Evolutionary conservation across 1,140 invertebrate genomes (phyloP).

Genomic region (Anagrus nilaparvatae): DNA sequence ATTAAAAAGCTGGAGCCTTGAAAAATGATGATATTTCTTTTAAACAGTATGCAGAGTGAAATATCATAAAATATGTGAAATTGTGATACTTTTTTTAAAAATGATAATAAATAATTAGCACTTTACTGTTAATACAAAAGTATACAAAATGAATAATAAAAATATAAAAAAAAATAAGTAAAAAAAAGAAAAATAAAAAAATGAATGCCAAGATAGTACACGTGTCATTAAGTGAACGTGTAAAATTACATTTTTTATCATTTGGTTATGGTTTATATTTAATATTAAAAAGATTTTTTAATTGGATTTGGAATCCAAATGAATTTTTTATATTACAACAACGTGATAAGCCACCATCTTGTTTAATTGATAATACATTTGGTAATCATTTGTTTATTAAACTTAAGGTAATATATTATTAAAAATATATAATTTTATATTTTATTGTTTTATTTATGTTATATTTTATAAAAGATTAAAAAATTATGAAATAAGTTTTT

Average conservation of each 20-base stretch:
- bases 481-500: no score
- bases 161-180: no score
- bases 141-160: no score
- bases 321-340: conserved; percentile 34
- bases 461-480: neutral
- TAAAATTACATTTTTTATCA: conserved; percentile 42
- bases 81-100: no score
- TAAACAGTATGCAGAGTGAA: no score
- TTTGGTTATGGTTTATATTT: conserved; percentile 44
- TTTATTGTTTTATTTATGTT: neutral
- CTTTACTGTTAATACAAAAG: no score
- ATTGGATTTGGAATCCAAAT: conserved; percentile 44
- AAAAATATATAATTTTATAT: neutral
- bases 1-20: no score
- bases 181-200: conserved; percentile 1
- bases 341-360: conserved; percentile 50
- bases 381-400: conserved; percentile 56
- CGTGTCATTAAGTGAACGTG: conserved; percentile 37
- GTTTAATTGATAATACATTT: conserved; percentile 47
- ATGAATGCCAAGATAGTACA: conserved; percentile 35
- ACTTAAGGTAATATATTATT: conserved; percentile 45
- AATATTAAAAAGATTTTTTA: conserved; percentile 38
- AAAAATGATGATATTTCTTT: no score
- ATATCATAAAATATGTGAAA: no score
- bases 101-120: no score